A percentile compares a stretch with the other conserved stretches of the same genome.
These are phyloP conservation scores for Salvator merianae DNA, from an alignment of 2,113 vertebrate species.

Conservation along the genomic window DNA sequence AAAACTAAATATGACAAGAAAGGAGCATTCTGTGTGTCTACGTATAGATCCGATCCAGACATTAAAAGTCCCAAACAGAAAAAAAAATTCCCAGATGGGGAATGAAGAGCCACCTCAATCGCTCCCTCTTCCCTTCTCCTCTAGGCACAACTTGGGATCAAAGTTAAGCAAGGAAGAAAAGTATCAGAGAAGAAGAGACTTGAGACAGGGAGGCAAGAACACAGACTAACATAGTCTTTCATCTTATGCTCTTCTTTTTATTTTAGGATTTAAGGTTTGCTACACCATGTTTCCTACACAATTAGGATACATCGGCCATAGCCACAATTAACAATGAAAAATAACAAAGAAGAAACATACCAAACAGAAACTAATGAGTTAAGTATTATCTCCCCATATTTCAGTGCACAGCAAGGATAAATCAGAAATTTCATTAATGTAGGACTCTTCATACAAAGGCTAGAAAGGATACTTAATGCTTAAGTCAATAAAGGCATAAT, in stretches of 20 bases:
- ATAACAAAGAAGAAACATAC: no score
- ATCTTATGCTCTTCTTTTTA: no score
- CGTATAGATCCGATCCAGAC: neutral
- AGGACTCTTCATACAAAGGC: neutral
- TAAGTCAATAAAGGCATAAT: neutral
- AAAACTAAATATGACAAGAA: neutral
- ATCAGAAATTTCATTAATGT: neutral
- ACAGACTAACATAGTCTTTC: no score
- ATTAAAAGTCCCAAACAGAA: neutral
- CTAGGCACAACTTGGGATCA: neutral
- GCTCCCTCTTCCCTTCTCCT: neutral
- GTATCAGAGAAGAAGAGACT: neutral
- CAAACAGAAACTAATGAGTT: no score
- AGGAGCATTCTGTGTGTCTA: neutral
- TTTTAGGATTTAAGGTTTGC: neutral
- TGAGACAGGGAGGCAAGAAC: neutral
- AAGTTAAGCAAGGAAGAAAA: neutral
- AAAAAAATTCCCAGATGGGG: neutral
- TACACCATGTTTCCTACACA: neutral
- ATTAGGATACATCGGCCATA: no score
- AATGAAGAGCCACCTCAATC: neutral
- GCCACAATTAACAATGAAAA: no score
- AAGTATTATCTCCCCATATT: neutral
- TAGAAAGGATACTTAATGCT: neutral
- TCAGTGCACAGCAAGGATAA: neutral